phyloP scores from a whole-genome alignment of 2,888 invertebrate species.

The Athalia cordata region DNA sequence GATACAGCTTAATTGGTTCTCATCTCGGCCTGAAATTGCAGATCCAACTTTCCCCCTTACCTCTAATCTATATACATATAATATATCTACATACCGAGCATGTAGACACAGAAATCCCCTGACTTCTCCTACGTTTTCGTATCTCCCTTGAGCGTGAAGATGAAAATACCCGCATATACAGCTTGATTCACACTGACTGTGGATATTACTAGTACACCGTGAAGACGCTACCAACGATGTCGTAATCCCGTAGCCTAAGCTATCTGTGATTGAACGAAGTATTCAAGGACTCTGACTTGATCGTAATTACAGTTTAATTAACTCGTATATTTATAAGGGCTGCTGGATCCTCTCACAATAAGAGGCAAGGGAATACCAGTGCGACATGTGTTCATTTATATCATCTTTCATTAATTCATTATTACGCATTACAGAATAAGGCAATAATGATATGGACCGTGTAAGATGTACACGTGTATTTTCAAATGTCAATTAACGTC shows the following conservation, averaged over 20 bases:
- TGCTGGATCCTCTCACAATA: background rate
- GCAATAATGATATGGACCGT: too few relatives aligned
- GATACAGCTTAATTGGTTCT: conserved; percentile 58
- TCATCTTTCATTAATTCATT: too few relatives aligned
- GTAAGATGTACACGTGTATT: too few relatives aligned
- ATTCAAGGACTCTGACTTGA: conserved; percentile 49
- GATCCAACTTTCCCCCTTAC: conserved; percentile 44
- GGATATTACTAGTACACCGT: background rate
- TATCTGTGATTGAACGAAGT: conserved; percentile 40
- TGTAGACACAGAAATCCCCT: conserved; percentile 8
- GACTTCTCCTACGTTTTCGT: background rate
- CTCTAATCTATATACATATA: background rate
- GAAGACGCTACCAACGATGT: conserved; percentile 6
- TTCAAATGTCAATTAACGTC: too few relatives aligned
- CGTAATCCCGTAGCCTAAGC: conserved; percentile 20
- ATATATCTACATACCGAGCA: conserved; percentile 17
- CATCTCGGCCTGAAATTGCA: conserved; percentile 53
- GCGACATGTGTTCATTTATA: conserved; percentile 12
- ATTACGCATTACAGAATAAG: too few relatives aligned
- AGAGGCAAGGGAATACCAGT: background rate
- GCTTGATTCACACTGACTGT: background rate
- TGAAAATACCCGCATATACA: conserved; percentile 29
- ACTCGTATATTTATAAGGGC: conserved; percentile 56
- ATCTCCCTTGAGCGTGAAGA: background rate
- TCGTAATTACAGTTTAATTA: conserved; percentile 61